These are phyloP conservation scores for Rhynchopsitta pachyrhyncha DNA, from an alignment of 2,113 vertebrate genomes.

Conservation along the genomic window DNA sequence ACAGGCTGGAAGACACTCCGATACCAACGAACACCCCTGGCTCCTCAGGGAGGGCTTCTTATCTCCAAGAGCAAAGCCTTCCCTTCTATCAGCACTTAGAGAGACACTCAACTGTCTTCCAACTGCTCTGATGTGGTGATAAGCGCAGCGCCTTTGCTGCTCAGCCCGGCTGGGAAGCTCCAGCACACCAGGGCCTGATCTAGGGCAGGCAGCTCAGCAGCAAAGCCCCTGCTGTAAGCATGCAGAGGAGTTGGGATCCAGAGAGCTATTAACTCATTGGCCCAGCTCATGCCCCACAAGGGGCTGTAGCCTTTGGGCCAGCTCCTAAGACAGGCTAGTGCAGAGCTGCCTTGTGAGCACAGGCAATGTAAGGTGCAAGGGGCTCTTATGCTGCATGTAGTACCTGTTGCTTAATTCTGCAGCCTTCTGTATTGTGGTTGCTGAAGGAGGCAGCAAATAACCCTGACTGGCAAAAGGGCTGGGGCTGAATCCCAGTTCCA, in stretches of 20 bases:
- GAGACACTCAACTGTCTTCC: slow-evolving; percentile 69
- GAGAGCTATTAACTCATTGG: fast-evolving
- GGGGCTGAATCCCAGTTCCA: not conserved
- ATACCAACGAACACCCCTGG: slow-evolving; percentile 40
- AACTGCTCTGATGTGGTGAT: slow-evolving; percentile 60
- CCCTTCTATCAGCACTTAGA: slow-evolving; percentile 12
- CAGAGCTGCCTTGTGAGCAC: fast-evolving
- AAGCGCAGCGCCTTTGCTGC: not conserved
- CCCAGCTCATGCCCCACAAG: fast-evolving
- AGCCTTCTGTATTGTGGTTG: not conserved
- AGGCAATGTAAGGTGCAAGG: fast-evolving
- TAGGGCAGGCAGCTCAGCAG: not conserved
- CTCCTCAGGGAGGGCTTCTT: slow-evolving; percentile 46
- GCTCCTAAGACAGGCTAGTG: fast-evolving
- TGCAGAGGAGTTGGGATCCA: fast-evolving
- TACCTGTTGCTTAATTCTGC: fast-evolving
- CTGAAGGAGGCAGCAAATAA: not conserved
- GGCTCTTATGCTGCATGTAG: not conserved
- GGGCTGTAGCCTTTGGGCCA: fast-evolving
- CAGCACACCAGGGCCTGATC: not conserved
- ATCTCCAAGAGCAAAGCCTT: slow-evolving; percentile 60
- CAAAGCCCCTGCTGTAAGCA: fast-evolving
- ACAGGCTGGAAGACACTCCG: not conserved
- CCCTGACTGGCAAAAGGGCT: not conserved
- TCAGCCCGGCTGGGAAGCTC: not conserved